Percentiles rank a stretch among this genome's conserved stretches.
Conservation (phyloP, 1,140 invertebrate genomes). For the Drosophila leontia region DNA sequence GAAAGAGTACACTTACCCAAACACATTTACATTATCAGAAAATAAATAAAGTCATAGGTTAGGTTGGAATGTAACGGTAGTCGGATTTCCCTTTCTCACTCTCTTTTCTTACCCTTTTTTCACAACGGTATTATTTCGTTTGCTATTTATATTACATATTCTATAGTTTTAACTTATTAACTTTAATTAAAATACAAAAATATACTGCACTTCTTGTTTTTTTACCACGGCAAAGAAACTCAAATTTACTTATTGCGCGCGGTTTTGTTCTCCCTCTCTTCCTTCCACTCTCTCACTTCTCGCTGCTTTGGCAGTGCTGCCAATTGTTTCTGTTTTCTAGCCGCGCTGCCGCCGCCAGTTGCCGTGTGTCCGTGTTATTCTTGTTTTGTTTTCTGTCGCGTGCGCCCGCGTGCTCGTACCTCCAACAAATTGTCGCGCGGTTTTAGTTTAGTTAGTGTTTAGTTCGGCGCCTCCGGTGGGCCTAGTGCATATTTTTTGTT, state of each 20-base stretch:
- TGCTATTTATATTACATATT: too few species aligned
- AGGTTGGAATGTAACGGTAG: too few species aligned
- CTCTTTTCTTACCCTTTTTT: too few species aligned
- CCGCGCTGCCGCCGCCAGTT: conserved; percentile 22
- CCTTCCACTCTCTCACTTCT: neutral
- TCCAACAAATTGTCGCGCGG: neutral
- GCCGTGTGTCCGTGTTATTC: neutral
- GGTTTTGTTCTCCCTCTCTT: neutral
- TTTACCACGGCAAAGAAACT: neutral
- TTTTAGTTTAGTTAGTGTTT: conserved; percentile 5
- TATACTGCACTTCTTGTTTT: too few species aligned
- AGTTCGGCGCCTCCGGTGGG: conserved; percentile 7
- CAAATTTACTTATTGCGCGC: neutral
- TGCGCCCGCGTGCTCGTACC: neutral
- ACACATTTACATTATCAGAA: too few species aligned
- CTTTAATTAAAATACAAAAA: too few species aligned
- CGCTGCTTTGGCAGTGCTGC: conserved; percentile 8
- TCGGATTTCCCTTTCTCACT: too few species aligned
- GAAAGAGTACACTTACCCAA: too few species aligned
- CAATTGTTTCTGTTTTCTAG: conserved; percentile 14
- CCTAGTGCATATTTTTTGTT: conserved; percentile 21
- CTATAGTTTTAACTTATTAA: too few species aligned
- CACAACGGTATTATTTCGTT: too few species aligned
- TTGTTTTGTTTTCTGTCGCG: neutral
- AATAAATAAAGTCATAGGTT: too few species aligned